Base-by-base conservation (phyloP, 2,113 vertebrate genomes). In the Petrocephalus microphthalmus region DNA sequence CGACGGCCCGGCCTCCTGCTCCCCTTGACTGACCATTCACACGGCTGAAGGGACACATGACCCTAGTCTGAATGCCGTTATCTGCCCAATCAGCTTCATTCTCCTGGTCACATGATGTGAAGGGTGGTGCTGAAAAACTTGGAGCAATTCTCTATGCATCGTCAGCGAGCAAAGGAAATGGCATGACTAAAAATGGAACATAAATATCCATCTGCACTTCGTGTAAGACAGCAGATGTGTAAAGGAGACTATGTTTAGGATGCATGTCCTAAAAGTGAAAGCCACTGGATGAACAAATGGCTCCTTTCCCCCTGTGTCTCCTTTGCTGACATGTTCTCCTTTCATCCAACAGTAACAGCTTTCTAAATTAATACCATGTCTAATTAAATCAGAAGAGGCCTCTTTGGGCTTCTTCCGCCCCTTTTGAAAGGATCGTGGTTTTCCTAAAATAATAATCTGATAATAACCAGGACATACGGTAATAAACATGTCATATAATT, bases 321-420 rank as follows among this genome's bases (percentile, higher is more conserved):
- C 29, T 86, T 86, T 22, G 13, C 84, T 42, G 20, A 37, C 8
- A 49, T 6, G 19, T 86, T 57, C 20, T 57, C 52, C 10, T 86
- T 86, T 42, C 13, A 45, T 57, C 29, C 29, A 33, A 19, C 29
- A 56, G n/a, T 22, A 51, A 56, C 20, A 15, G 29, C 29, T 60
- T 60, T 64, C 85, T 64, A 64, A 60, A 86, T 86, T 85, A 54
- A 54, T 54, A 85, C 84, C 84, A 8, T 56, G 84, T 29, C 84
- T 51, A 85, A 25, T 85, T 47, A 86, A 45, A 60, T 86, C 54
- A 86, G 54, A 45, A 29, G 22, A 45, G 20, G 17, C 20, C 47
- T 60, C 52, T 49, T 86, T 29, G 45, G 53, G 19, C 53, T 22
- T 22, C 5, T 8, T 15, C 52, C 6, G 11, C 8, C 25, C n/a